phyloP scores from a whole-genome alignment of 2,797 vertebrate species.

The Muscicapa striata region DNA sequence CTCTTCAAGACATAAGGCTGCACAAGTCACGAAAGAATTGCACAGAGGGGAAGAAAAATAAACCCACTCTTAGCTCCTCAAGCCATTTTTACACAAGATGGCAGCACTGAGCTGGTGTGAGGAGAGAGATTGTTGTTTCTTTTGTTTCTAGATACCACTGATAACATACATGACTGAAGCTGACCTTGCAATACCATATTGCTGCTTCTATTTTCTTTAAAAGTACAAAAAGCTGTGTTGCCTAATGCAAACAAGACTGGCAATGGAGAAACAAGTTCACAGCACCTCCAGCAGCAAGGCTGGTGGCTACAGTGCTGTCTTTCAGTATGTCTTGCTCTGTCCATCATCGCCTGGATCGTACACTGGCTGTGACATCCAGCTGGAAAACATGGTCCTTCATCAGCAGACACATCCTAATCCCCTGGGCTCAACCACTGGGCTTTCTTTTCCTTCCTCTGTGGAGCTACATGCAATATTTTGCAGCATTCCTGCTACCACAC shows the following conservation, averaged over 20 bases:
- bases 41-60: background rate
- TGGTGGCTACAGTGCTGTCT: background rate
- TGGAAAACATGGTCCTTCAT: background rate
- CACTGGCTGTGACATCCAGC: background rate
- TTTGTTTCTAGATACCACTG: conserved; percentile 5
- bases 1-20: background rate
- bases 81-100: background rate
- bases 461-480: background rate
- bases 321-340: background rate
- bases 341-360: background rate
- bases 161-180: background rate
- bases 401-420: background rate
- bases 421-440: background rate
- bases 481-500: background rate
- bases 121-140: background rate
- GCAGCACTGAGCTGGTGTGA: background rate
- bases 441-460: background rate
- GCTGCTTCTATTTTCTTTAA: background rate
- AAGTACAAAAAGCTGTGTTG: background rate
- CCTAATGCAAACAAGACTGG: background rate
- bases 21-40: background rate
- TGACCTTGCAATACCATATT: background rate
- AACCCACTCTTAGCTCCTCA: background rate
- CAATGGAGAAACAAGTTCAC: background rate
- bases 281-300: background rate